phyloP scores from a whole-genome alignment of 53 echinoderm and acorn worm species.

The Crossaster papposus region DNA sequence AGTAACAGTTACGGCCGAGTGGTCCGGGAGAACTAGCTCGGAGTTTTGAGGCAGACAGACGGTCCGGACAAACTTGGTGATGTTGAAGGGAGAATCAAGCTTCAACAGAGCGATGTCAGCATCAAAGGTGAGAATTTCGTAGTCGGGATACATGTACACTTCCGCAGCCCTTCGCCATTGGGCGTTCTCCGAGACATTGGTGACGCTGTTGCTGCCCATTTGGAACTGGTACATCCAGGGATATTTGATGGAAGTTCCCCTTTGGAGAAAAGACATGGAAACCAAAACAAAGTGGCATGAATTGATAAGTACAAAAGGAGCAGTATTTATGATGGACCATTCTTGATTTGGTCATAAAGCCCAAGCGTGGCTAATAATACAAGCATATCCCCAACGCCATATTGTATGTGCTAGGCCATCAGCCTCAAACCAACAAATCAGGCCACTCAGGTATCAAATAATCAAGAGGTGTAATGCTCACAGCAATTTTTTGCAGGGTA shows the following conservation, averaged over 20 bases:
- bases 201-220: constrained; percentile 26
- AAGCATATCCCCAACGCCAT: too few relatives aligned
- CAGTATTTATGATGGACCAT: not conserved
- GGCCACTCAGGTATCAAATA: too few relatives aligned
- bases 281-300: not conserved
- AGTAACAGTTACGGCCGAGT: constrained; percentile 46
- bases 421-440: too few relatives aligned
- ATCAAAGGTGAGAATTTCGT: constrained; percentile 16
- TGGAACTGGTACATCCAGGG: constrained; percentile 40
- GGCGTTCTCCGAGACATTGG: not conserved
- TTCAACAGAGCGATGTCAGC: constrained; percentile 59
- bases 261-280: not conserved
- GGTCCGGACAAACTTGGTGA: constrained; percentile 61
- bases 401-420: too few relatives aligned
- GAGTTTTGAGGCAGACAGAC: constrained; percentile 37
- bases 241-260: constrained; percentile 10
- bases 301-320: not conserved
- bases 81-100: constrained; percentile 28
- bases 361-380: too few relatives aligned
- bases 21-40: not conserved
- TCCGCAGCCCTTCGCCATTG: constrained; percentile 29
- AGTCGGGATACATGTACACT: constrained; percentile 57
- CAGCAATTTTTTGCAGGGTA: too few relatives aligned
- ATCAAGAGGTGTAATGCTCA: too few relatives aligned
- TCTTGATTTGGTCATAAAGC: too few relatives aligned